Evolutionary conservation across 2,888 invertebrate genomes (phyloP), one percentile per base, ranked within the genome.

Genomic region (Ellobium chinense): DNA sequence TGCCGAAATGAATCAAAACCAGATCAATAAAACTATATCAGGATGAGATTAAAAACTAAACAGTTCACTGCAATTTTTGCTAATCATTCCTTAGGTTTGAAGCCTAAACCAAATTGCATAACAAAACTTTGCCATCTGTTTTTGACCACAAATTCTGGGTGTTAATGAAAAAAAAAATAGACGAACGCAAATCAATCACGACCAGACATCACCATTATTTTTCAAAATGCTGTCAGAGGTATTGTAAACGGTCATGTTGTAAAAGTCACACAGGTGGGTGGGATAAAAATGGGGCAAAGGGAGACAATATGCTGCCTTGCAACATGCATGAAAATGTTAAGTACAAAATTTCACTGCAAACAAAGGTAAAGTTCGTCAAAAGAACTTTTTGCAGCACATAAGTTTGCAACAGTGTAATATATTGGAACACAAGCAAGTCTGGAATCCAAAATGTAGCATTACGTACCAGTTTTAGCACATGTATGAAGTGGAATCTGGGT

Each of bases 241-340:
- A n/a, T n/a, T 60, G 60, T n/a, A 60, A 60, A 60, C 9, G n/a
- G n/a, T n/a, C n/a, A n/a, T n/a, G n/a, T n/a, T n/a, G n/a, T 60
- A 14, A 7, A 60, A 60, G 5, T 7, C 60, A 60, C 7, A 60
- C 21, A 60, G n/a, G 60, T 14, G n/a, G 60, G 27, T n/a, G 31
- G 65, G 65, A 60, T n/a, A 18, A 7, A n/a, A 60, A 60, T 14
- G n/a, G 7, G 60, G 27, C 5, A n/a, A n/a, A 29, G 56, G 46
- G n/a, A 54, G 39, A 54, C 34, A 56, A 24, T 36, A 31, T 66
- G 66, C 66, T 76, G 76, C 76, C 76, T 75, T 46, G 56, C 76
- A 63, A 60, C 62, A 63, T 63, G 46, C 46, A 63, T 46, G 39
- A 46, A 74, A 46, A 39, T 46, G 63, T 39, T 74, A 29, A 63